A percentile compares a stretch with the other conserved stretches of the same genome.
Evolutionary conservation across 2,113 vertebrate genomes (phyloP).

Genomic region (Tragelaphus imberbis): DNA sequence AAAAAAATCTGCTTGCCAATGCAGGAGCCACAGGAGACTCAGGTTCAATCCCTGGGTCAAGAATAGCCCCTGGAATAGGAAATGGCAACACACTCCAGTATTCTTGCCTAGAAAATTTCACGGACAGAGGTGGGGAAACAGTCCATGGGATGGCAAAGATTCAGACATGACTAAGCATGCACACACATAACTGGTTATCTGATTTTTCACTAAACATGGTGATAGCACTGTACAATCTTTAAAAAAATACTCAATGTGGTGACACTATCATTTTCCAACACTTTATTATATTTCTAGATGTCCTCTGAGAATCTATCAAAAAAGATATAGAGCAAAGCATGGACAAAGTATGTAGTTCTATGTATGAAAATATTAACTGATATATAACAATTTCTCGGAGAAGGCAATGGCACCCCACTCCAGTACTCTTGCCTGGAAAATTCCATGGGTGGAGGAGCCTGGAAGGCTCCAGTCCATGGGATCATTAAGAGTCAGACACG

Average conservation of each 20-base stretch:
- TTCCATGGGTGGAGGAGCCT: too few relatives aligned
- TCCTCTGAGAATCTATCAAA: neutral
- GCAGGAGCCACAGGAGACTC: neutral
- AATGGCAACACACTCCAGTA: neutral
- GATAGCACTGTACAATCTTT: neutral
- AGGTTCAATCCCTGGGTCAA: neutral
- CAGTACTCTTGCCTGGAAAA: too few relatives aligned
- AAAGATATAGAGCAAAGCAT: constrained; percentile 10
- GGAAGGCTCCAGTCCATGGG: too few relatives aligned
- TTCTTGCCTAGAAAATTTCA: neutral
- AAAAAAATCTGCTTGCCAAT: neutral
- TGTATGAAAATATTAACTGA: neutral
- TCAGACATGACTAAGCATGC: neutral
- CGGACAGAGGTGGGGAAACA: neutral
- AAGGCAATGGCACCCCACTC: too few relatives aligned
- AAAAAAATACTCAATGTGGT: neutral
- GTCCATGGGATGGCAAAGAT: neutral
- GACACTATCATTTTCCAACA: neutral
- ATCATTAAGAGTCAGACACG: too few relatives aligned
- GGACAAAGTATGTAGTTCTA: neutral
- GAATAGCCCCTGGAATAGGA: neutral
- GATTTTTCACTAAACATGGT: neutral
- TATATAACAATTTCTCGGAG: neutral
- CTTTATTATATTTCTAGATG: neutral
- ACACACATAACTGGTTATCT: neutral